phyloP scores from a whole-genome alignment of 92 coral and sea anemone species.

The Montipora capitata region DNA sequence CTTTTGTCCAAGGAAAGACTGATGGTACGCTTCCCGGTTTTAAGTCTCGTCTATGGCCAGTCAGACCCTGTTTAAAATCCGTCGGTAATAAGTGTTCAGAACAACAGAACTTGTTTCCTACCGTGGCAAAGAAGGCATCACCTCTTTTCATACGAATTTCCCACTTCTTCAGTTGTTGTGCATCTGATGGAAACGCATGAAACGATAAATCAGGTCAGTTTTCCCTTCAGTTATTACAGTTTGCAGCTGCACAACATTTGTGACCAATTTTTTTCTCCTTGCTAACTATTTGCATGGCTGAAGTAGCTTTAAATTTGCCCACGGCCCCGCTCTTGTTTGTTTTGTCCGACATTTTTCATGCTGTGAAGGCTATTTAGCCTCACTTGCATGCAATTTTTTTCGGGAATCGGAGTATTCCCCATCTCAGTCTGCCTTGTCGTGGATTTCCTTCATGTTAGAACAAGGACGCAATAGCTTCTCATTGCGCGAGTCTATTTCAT shows the following conservation, averaged over 20 bases:
- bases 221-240: conserved; percentile 60
- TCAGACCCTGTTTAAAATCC: conserved; percentile 73
- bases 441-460: neutral
- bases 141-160: conserved; percentile 73
- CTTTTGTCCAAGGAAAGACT: conserved; percentile 67
- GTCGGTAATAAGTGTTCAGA: conserved; percentile 74
- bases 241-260: conserved; percentile 74
- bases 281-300: neutral
- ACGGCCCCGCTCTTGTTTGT: neutral
- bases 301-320: neutral
- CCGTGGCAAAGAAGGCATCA: conserved; percentile 52
- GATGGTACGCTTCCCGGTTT: conserved; percentile 66
- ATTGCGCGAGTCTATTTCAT: conserved; percentile 19
- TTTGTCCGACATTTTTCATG: neutral
- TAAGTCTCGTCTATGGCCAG: conserved; percentile 73
- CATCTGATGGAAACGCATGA: conserved; percentile 63
- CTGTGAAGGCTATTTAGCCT: neutral
- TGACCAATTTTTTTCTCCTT: conserved; percentile 19
- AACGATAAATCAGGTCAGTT: conserved; percentile 73
- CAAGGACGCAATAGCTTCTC: neutral
- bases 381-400: neutral
- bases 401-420: neutral
- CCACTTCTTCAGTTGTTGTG: conserved; percentile 50
- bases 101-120: conserved; percentile 72
- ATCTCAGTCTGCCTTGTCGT: neutral